These are phyloP conservation scores for Entomobrya proxima DNA, from an alignment of 2,888 invertebrate species.

Conservation along the genomic window DNA sequence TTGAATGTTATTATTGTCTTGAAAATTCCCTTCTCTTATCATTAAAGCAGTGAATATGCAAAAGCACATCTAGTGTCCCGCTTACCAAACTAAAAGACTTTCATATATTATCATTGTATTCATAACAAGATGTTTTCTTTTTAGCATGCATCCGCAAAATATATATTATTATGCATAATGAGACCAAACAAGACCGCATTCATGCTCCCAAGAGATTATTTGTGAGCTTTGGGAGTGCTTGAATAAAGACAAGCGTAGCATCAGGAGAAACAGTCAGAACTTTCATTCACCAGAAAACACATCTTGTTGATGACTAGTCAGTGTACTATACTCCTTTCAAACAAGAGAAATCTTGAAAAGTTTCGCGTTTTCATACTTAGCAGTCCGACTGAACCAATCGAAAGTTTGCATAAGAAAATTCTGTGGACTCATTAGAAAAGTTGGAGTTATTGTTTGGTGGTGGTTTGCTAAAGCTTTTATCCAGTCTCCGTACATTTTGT, in stretches of 20 bases:
- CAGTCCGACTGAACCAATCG: neutral
- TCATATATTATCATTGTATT: neutral
- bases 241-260: constrained; percentile 22
- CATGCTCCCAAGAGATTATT: constrained; percentile 31
- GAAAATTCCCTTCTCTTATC: neutral
- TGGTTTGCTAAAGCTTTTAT: constrained; percentile 17
- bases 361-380: neutral
- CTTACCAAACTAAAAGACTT: neutral
- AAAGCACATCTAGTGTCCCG: neutral
- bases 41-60: neutral
- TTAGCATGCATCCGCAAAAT: neutral
- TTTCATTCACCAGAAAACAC: neutral
- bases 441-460: constrained; percentile 38
- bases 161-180: constrained; percentile 37
- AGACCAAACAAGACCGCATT: constrained; percentile 11
- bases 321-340: neutral
- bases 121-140: neutral
- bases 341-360: neutral
- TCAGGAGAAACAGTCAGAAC: neutral
- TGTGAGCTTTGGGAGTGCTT: constrained; percentile 27
- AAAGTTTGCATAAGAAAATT: neutral
- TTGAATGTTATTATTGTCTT: neutral
- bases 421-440: constrained; percentile 55
- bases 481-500: constrained; percentile 19
- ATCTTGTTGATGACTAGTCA: constrained; percentile 7